Evolutionary conservation across 2,113 vertebrate genomes (phyloP).

Genomic region (Rhizomys pruinosus): DNA sequence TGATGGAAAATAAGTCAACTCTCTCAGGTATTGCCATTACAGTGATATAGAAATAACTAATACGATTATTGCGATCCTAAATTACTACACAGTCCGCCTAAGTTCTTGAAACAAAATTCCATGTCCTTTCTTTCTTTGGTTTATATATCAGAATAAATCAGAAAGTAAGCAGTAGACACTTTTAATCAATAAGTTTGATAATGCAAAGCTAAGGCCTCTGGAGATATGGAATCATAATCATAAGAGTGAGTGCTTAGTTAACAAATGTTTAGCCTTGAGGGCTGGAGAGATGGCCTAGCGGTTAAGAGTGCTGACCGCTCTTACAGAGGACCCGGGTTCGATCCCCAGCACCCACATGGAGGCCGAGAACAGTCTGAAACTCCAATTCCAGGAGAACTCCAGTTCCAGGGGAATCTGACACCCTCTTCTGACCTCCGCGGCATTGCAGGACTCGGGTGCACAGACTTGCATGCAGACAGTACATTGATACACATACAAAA

Average conservation of each 20-base stretch:
- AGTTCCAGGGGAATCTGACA: too few relatives aligned
- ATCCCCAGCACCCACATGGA: too few relatives aligned
- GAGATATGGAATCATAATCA: neutral
- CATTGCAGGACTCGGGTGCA: too few relatives aligned
- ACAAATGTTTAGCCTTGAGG: too few relatives aligned
- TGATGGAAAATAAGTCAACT: neutral
- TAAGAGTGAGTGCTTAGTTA: neutral
- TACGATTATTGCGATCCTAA: neutral
- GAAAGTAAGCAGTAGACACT: neutral
- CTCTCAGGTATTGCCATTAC: neutral
- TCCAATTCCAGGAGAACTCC: too few relatives aligned
- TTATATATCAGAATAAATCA: conserved; percentile 31
- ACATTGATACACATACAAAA: too few relatives aligned
- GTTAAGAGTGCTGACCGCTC: too few relatives aligned
- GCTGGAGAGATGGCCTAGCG: too few relatives aligned
- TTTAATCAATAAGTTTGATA: neutral
- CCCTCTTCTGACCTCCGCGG: too few relatives aligned
- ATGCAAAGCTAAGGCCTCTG: neutral
- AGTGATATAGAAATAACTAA: neutral
- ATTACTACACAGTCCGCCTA: neutral
- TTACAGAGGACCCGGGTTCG: too few relatives aligned
- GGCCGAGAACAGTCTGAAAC: too few relatives aligned
- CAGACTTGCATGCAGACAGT: too few relatives aligned
- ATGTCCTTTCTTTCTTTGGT: neutral
- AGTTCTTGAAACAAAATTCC: neutral